Evolutionary conservation across 2,888 invertebrate species (phyloP).

Genomic region (Harpalus rubripes): DNA sequence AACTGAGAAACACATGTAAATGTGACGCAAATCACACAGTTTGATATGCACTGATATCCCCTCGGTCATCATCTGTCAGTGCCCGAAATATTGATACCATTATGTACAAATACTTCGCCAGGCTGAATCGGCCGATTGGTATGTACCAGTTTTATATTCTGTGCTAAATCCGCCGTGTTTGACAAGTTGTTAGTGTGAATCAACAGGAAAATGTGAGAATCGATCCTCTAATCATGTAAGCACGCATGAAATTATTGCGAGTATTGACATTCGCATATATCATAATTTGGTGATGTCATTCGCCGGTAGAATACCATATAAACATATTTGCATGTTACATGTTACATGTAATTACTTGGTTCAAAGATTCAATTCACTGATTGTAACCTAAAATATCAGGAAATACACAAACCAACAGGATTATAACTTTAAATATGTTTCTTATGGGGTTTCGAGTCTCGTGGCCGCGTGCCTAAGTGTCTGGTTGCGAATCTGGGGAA

Average conservation of each 20-base stretch:
- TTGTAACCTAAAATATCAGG: too few species aligned
- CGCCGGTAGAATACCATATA: too few species aligned
- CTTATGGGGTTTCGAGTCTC: too few species aligned
- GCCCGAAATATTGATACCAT: conserved; percentile 39
- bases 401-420: too few species aligned
- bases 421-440: too few species aligned
- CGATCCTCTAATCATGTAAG: conserved; percentile 36
- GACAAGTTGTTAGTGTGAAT: conserved; percentile 45
- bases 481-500: too few species aligned
- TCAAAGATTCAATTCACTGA: too few species aligned
- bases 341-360: too few species aligned
- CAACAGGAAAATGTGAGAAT: conserved; percentile 45
- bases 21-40: conserved; percentile 57
- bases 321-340: too few species aligned
- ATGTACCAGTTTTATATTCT: conserved; percentile 54
- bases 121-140: conserved; percentile 62
- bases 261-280: conserved; percentile 4
- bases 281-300: background rate
- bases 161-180: conserved; percentile 21
- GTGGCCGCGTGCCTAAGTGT: too few species aligned
- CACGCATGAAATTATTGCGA: conserved; percentile 1
- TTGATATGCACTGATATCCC: conserved; percentile 55
- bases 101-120: conserved; percentile 63
- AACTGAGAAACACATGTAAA: conserved; percentile 57
- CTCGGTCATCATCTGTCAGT: conserved; percentile 22